phyloP scores from a whole-genome alignment of 2,113 vertebrate species.

The Parotia lawesii region DNA sequence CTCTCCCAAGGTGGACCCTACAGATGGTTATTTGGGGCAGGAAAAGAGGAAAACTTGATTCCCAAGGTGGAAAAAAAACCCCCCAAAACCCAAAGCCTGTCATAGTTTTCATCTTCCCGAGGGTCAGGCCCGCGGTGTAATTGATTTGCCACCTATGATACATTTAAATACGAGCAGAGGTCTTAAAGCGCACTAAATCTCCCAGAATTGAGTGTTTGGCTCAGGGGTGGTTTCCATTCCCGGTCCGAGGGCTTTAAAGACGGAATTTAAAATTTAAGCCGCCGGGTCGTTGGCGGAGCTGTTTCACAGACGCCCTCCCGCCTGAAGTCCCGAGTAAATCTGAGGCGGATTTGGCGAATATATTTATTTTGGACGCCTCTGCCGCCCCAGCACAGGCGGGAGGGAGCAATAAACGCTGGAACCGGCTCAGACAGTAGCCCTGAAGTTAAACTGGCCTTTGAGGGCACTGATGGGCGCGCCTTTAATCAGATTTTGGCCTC shows the following conservation, averaged over 20 bases:
- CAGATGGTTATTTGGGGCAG: background rate
- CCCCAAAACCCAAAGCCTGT: background rate
- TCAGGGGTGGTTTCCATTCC: background rate
- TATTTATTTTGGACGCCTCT: background rate
- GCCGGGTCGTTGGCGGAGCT: background rate
- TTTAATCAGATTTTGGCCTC: background rate
- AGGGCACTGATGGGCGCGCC: background rate
- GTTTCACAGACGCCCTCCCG: background rate
- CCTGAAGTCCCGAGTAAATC: background rate
- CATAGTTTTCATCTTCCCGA: background rate
- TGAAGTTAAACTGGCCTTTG: background rate
- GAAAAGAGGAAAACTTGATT: background rate
- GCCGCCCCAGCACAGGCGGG: background rate
- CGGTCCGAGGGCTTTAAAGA: background rate
- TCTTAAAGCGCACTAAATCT: background rate
- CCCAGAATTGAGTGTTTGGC: accelerated
- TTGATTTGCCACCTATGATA: conserved; percentile 21
- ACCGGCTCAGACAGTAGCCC: background rate
- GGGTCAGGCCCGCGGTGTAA: conserved; percentile 21
- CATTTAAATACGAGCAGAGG: background rate
- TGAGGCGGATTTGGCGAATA: background rate
- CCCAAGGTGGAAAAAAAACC: background rate
- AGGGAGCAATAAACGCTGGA: background rate
- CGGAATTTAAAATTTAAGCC: accelerated
- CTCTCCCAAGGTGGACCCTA: background rate